Evolutionary conservation across 2,888 invertebrate species (phyloP).

Genomic region (Frankliniella intonsa): DNA sequence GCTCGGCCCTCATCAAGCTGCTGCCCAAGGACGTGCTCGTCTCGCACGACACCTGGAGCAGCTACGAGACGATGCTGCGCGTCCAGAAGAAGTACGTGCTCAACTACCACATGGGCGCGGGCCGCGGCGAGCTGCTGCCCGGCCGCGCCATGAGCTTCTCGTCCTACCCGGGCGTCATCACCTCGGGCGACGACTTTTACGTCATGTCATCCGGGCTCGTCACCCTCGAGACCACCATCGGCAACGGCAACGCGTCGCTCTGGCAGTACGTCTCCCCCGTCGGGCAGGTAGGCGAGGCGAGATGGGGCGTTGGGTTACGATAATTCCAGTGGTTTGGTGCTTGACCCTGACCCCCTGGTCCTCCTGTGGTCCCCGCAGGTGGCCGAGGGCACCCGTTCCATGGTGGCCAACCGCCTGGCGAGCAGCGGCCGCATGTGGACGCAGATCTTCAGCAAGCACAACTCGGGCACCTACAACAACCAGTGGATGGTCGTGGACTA

Average conservation of each 20-base stretch:
- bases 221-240: conserved; percentile 72
- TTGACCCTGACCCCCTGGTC: background rate
- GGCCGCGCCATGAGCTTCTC: conserved; percentile 70
- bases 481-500: conserved; percentile 78
- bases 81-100: conserved; percentile 81
- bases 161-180: conserved; percentile 76
- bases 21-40: conserved; percentile 57
- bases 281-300: conserved; percentile 50
- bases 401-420: conserved; percentile 79
- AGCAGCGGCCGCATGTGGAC: conserved; percentile 69
- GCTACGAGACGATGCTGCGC: conserved; percentile 75
- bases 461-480: conserved; percentile 78
- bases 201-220: conserved; percentile 59
- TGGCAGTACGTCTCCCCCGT: conserved; percentile 64
- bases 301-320: background rate
- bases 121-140: conserved; percentile 53
- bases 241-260: conserved; percentile 64
- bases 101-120: conserved; percentile 57
- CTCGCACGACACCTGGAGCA: conserved; percentile 65
- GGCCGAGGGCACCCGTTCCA: conserved; percentile 68
- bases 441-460: conserved; percentile 59
- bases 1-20: conserved; percentile 64
- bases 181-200: conserved; percentile 81
- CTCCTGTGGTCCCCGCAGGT: conserved; percentile 47
- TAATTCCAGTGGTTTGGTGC: too few species aligned